phyloP scores from a whole-genome alignment of 1,140 invertebrate genomes.

The Epicauta chinensis region DNA sequence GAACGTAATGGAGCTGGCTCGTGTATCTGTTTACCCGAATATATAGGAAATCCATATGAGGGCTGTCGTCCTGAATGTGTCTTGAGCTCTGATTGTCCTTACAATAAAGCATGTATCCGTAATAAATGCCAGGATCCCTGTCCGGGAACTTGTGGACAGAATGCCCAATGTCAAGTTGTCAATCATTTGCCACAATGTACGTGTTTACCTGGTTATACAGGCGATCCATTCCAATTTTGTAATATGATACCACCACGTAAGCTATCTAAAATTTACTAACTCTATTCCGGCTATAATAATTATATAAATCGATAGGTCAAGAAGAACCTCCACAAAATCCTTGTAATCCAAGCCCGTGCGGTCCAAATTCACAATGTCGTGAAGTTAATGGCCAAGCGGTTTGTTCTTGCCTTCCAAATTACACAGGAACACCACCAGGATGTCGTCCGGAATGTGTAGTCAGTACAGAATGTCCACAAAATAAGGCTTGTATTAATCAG shows the following conservation, averaged over 20 bases:
- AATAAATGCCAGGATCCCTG: constrained; percentile 72
- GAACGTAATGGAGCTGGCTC: constrained; percentile 56
- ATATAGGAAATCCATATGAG: constrained; percentile 63
- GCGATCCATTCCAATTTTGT: constrained; percentile 59
- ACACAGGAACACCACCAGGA: constrained; percentile 57
- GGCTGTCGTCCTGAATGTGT: constrained; percentile 68
- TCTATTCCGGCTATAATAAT: constrained; percentile 38
- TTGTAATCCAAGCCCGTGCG: constrained; percentile 58
- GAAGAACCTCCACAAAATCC: constrained; percentile 46
- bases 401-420: constrained; percentile 57
- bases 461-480: constrained; percentile 69
- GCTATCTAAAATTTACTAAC: constrained; percentile 38
- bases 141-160: constrained; percentile 65
- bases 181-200: constrained; percentile 67
- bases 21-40: constrained; percentile 55
- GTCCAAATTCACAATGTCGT: constrained; percentile 59
- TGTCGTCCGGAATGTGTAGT: constrained; percentile 79
- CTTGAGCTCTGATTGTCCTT: constrained; percentile 64
- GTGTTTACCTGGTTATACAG: constrained; percentile 60
- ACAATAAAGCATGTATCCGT: constrained; percentile 64
- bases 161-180: constrained; percentile 68
- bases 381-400: constrained; percentile 46
- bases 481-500: constrained; percentile 66
- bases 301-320: constrained; percentile 25
- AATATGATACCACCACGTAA: constrained; percentile 36